Evolutionary conservation across 53 echinoderm and acorn worm species (phyloP).

Genomic region (Hippasteria phrygiana): DNA sequence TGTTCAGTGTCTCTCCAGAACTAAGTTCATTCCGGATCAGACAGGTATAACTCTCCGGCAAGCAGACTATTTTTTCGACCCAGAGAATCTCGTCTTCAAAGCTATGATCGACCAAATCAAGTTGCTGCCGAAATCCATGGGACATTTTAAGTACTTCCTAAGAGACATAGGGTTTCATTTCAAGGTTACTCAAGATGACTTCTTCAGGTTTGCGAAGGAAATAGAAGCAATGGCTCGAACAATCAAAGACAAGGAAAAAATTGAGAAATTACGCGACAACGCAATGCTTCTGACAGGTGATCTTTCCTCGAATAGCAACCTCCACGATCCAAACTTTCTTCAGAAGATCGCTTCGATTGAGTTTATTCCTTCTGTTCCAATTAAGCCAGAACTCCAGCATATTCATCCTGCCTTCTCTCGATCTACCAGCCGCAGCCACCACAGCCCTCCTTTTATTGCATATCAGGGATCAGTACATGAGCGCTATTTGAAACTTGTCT

Average conservation of each 20-base stretch:
- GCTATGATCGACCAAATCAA: constrained; percentile 29
- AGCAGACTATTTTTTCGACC: constrained; percentile 55
- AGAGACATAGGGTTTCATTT: constrained; percentile 26
- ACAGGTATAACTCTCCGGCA: neutral
- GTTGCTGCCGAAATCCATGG: neutral
- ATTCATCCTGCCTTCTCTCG: constrained; percentile 46
- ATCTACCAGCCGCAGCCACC: neutral
- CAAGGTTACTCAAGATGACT: constrained; percentile 8
- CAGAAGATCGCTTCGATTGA: constrained; percentile 19
- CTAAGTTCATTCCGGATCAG: constrained; percentile 25
- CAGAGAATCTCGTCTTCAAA: constrained; percentile 44
- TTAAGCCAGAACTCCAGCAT: constrained; percentile 2
- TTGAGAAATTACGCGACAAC: neutral
- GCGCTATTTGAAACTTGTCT: constrained; percentile 32
- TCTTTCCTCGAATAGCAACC: neutral
- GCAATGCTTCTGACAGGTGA: constrained; percentile 4
- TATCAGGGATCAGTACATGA: constrained; percentile 50
- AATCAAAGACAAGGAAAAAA: neutral
- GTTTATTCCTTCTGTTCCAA: constrained; percentile 52
- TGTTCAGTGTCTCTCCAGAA: constrained; percentile 1
- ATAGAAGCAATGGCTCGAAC: neutral
- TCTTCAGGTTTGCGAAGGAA: neutral
- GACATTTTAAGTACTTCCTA: neutral
- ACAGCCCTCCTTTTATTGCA: constrained; percentile 19
- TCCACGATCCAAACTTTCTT: neutral